These are phyloP conservation scores for Coboldia fuscipes DNA, from an alignment of 1,140 invertebrate genomes.

Conservation along the genomic window DNA sequence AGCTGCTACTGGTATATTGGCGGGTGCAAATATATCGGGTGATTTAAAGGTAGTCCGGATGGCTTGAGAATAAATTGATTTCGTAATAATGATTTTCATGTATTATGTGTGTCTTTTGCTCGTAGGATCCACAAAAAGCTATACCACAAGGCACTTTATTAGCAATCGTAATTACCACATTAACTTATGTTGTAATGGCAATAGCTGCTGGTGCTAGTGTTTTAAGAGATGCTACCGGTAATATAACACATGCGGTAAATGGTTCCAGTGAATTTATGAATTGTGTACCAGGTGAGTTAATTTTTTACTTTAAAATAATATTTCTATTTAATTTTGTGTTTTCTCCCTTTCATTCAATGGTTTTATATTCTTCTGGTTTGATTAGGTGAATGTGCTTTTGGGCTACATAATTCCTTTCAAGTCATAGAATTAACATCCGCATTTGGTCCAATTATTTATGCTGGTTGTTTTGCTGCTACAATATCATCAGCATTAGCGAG, in stretches of 20 bases:
- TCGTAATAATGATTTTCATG: background rate
- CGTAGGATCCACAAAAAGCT: slow-evolving; percentile 71
- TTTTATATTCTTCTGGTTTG: no score
- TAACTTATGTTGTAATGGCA: slow-evolving; percentile 67
- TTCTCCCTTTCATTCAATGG: slow-evolving; percentile 2
- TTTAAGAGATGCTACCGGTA: slow-evolving; percentile 53
- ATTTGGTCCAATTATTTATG: slow-evolving; percentile 83
- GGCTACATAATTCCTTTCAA: slow-evolving; percentile 43
- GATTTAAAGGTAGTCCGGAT: slow-evolving; percentile 48
- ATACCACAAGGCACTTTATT: slow-evolving; percentile 81
- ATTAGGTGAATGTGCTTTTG: slow-evolving; percentile 36
- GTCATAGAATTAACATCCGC: slow-evolving; percentile 78
- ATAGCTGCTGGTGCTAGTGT: slow-evolving; percentile 51
- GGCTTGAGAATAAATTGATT: background rate
- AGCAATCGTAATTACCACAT: slow-evolving; percentile 65
- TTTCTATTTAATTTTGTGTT: background rate
- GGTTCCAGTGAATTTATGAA: slow-evolving; percentile 22
- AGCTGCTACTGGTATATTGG: slow-evolving; percentile 86
- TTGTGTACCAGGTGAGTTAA: slow-evolving; percentile 19
- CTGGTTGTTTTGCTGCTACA: slow-evolving; percentile 91
- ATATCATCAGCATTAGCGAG: slow-evolving; percentile 88
- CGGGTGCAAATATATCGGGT: slow-evolving; percentile 86
- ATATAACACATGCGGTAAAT: slow-evolving; percentile 27
- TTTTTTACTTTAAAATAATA: slow-evolving; percentile 15
- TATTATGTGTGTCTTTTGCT: slow-evolving; percentile 5